These are phyloP conservation scores for Diadumene lineata DNA, from an alignment of 92 coral and sea anemone genomes.

Conservation along the genomic window DNA sequence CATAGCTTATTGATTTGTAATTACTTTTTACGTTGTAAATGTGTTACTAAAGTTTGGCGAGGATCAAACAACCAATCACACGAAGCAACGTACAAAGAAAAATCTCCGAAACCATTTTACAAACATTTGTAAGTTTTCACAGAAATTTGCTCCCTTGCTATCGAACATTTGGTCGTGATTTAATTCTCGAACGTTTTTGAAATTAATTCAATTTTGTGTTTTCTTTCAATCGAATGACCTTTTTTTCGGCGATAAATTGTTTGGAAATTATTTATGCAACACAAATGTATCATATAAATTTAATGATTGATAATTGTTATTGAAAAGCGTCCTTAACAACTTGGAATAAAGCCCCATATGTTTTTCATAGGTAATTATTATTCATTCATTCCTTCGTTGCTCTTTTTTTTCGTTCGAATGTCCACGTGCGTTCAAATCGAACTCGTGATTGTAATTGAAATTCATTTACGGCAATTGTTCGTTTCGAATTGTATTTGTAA, in stretches of 20 bases:
- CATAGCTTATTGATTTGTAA: not conserved
- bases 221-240: conserved; percentile 9
- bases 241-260: not conserved
- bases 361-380: not conserved
- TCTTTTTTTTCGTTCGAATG: not conserved
- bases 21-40: conserved; percentile 4
- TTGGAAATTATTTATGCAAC: not conserved
- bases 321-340: not conserved
- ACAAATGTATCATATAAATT: not conserved
- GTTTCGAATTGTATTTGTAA: not conserved
- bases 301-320: not conserved
- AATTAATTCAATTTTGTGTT: not conserved
- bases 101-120: not conserved
- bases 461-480: not conserved
- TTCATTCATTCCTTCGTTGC: no score
- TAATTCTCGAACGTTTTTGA: conserved; percentile 14
- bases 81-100: conserved; percentile 41
- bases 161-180: not conserved
- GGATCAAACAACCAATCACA: conserved; percentile 46
- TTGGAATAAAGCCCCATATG: not conserved
- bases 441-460: conserved; percentile 4
- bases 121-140: not conserved
- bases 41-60: conserved; percentile 2
- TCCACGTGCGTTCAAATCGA: conserved; percentile 23
- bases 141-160: not conserved